Base-by-base conservation (phyloP, 2,113 vertebrate genomes). In the Cyanocitta stelleri region DNA sequence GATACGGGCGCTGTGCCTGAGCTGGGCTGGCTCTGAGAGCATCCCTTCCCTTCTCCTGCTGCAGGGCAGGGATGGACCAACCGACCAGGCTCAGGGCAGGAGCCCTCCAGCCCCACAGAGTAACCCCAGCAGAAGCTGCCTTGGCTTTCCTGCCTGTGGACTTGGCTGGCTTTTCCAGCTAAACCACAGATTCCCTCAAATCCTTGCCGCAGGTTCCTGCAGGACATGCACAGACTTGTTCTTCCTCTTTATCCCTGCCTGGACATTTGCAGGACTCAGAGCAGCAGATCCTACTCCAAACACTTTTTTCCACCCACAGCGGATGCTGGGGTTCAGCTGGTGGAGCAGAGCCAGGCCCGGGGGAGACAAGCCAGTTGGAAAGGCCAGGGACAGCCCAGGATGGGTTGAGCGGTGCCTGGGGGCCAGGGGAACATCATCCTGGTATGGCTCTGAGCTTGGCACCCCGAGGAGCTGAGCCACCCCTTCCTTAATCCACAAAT, bases 191-290 rank as follows among this genome's bases (percentile, higher is more conserved):
- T 33, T 11, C 81, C 75, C 59, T 35, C 44, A 13, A 9, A 52
- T 59, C 16, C 41, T 55, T 8, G 6, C 22, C 7, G 3, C 16
- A 4, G 84, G 33, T 39, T 89, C 51, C 51, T 55, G 52, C 79
- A 41, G 75, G 41, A 68, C 94, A 92, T 90, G 94, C 59, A 76
- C 11, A 3, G 93, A 16, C 96, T 96, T 95, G 94, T 96, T 95
- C 49, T 83, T 92, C n/a, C 63, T 93, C 35, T 16, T 83, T 23
- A 6, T 21, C 61, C 26, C 54, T 56, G 67, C 55, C 51, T 12
- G 4, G 68, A 32, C 43, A 68, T 59, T 55, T 33, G 71, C 80
- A 19, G 74, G 75, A 35, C 81, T 77, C 64, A 17, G 59, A 44
- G 59, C 77, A 81, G 51, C 77, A 22, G 29, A 58, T 71, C 48